These are phyloP conservation scores for Cebus imitator DNA, from an alignment of 2,113 vertebrate species.

Conservation along the genomic window DNA sequence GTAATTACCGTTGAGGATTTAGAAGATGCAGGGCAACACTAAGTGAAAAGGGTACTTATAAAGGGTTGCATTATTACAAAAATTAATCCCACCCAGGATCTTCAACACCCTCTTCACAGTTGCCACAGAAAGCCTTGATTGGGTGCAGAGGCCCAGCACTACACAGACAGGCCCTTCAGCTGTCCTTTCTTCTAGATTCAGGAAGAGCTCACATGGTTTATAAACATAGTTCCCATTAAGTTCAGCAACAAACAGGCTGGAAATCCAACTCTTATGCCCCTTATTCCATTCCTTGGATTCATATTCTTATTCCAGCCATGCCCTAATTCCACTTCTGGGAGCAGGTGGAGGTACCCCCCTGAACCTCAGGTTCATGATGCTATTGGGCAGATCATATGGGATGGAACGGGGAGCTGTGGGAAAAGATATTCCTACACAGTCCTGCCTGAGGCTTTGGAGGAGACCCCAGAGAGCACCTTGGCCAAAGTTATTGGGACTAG, in stretches of 20 bases:
- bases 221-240: background rate
- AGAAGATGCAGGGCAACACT: background rate
- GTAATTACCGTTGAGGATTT: background rate
- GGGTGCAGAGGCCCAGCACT: background rate
- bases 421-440: background rate
- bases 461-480: background rate
- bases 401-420: background rate
- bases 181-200: background rate
- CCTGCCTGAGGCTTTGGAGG: background rate
- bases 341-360: background rate
- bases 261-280: background rate
- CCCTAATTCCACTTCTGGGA: background rate
- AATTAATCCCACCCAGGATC: background rate
- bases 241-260: background rate
- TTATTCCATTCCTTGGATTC: background rate
- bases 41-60: background rate
- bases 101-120: background rate
- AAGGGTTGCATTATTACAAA: background rate
- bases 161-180: too few relatives aligned
- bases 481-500: background rate
- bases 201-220: background rate
- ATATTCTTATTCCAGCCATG: background rate
- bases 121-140: background rate
- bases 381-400: background rate
- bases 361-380: background rate